These are phyloP conservation scores for Ochlodes sylvanus DNA, from an alignment of 2,888 invertebrate genomes.

Conservation along the genomic window DNA sequence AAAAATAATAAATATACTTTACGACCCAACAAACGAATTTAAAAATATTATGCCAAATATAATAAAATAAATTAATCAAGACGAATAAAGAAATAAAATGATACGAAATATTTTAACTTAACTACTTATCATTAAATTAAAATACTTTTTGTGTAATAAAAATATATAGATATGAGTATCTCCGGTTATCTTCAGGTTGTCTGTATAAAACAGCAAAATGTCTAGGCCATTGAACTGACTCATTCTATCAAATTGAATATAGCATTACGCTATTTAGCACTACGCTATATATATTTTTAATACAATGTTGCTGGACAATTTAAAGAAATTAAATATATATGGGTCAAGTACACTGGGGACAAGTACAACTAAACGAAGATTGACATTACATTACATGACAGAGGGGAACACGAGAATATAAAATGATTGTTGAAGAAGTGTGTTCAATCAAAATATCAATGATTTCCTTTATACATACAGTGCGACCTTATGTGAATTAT, in stretches of 20 bases:
- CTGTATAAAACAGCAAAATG: not conserved
- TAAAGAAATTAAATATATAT: not conserved
- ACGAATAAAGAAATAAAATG: not conserved
- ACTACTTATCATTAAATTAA: not conserved
- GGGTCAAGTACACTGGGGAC: not conserved
- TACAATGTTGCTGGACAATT: not conserved
- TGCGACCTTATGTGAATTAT: too few species aligned
- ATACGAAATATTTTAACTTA: not conserved
- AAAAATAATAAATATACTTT: too few species aligned
- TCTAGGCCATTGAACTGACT: conserved; percentile 14
- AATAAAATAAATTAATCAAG: not conserved
- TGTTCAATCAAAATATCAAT: not conserved
- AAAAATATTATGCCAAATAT: not conserved
- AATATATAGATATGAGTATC: not conserved
- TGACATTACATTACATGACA: conserved; percentile 8
- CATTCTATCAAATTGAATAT: not conserved
- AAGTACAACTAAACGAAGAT: conserved; percentile 13
- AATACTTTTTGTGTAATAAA: not conserved
- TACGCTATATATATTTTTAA: not conserved
- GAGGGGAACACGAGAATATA: conserved; percentile 10
- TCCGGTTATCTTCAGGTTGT: conserved; percentile 22
- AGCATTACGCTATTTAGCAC: too few species aligned
- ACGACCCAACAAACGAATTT: not conserved
- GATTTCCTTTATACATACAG: too few species aligned
- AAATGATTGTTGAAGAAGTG: not conserved